These are phyloP conservation scores for Chrysolina oricalcia DNA, from an alignment of 2,888 invertebrate species.

Conservation along the genomic window DNA sequence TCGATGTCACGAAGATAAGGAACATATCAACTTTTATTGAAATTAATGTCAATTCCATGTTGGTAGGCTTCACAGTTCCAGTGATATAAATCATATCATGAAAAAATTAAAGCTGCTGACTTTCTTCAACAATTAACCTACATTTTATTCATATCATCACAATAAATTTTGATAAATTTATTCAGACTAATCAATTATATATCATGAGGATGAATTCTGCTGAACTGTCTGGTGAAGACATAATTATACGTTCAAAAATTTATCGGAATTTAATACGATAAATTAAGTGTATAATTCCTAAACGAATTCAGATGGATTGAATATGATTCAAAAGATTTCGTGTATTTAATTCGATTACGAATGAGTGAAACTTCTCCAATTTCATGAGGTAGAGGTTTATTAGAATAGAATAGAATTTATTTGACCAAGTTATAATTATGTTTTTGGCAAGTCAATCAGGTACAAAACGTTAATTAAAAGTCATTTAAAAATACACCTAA, in stretches of 20 bases:
- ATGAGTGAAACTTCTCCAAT: background rate
- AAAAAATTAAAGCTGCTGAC: conserved; percentile 7
- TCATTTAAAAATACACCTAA: no score
- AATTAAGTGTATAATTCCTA: background rate
- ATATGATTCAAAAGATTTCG: background rate
- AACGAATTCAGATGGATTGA: background rate
- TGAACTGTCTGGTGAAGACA: background rate
- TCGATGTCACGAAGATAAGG: background rate
- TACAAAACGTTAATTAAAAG: no score
- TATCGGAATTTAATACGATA: conserved; percentile 7
- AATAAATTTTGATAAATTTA: background rate
- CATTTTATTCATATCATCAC: conserved; percentile 1
- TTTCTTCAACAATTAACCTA: conserved; percentile 19
- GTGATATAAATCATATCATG: background rate
- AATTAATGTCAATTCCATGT: background rate
- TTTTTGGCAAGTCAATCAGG: no score
- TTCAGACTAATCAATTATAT: conserved; percentile 9
- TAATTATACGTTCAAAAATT: conserved; percentile 7
- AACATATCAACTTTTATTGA: conserved; percentile 1
- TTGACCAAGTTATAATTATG: no score
- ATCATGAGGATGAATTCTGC: background rate
- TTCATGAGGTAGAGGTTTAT: no score
- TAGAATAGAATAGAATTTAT: no score
- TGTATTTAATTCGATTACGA: background rate
- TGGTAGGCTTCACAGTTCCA: conserved; percentile 3